phyloP scores from a whole-genome alignment of 2,888 invertebrate genomes.

The Tipula vernalis region DNA sequence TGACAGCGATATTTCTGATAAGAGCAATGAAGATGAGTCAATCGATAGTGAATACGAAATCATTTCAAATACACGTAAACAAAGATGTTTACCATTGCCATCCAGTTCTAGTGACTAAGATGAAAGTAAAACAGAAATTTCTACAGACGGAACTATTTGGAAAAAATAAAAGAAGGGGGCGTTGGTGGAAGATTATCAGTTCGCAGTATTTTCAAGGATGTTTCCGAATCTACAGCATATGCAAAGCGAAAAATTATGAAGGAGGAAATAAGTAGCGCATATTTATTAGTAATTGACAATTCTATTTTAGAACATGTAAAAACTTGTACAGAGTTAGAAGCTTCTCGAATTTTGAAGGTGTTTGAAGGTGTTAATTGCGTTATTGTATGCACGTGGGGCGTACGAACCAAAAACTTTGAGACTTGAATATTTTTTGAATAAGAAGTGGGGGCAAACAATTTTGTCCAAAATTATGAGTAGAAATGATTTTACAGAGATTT shows the following conservation, averaged over 20 bases:
- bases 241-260: neutral
- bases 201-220: too few species aligned
- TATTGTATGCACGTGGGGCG: neutral
- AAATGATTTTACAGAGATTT: too few species aligned
- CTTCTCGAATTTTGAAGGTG: neutral
- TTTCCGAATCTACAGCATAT: slow-evolving; percentile 19
- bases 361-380: neutral
- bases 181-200: slow-evolving; percentile 38
- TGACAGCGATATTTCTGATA: too few species aligned
- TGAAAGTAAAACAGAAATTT: slow-evolving; percentile 14
- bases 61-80: slow-evolving; percentile 10
- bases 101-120: slow-evolving; percentile 12
- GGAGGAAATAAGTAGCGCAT: neutral
- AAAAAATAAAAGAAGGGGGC: slow-evolving; percentile 27
- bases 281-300: too few species aligned
- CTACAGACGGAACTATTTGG: neutral
- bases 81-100: slow-evolving; percentile 11
- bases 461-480: too few species aligned
- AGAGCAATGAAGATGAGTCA: slow-evolving; percentile 24
- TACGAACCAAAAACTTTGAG: neutral
- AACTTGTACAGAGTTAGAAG: neutral
- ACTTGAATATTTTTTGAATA: neutral
- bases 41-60: slow-evolving; percentile 15
- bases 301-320: neutral
- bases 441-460: too few species aligned